Conservation (phyloP, 2,113 vertebrate genomes). For the Cygnus atratus region DNA sequence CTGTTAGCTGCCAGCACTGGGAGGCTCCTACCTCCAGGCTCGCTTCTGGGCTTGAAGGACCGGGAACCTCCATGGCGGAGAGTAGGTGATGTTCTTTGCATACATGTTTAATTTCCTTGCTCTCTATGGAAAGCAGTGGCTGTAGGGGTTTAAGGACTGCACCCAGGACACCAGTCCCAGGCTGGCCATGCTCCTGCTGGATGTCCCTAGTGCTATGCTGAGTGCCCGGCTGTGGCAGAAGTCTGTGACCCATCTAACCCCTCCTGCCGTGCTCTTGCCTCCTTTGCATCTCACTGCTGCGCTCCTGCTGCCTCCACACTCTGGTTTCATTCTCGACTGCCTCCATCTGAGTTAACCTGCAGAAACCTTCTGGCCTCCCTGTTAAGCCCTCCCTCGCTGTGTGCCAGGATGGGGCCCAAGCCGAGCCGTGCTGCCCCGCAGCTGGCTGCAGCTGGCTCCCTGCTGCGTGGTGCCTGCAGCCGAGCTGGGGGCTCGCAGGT, state of each 20-base stretch:
- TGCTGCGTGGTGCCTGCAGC: not conserved
- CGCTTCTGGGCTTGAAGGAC: not conserved
- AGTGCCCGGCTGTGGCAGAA: not conserved
- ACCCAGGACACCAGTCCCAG: not conserved
- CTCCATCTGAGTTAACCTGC: not conserved
- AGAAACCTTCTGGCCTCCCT: not conserved
- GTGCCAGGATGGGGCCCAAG: not conserved
- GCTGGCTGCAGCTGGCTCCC: constrained; percentile 37
- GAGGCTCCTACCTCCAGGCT: not conserved
- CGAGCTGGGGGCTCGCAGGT: accelerated
- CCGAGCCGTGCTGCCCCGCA: not conserved
- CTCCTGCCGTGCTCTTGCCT: not conserved
- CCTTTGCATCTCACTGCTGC: not conserved
- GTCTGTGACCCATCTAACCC: not conserved
- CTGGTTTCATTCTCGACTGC: accelerated
- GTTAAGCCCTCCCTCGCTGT: not conserved
- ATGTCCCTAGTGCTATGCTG: too few species aligned
- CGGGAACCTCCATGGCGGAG: not conserved
- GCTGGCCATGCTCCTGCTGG: not conserved
- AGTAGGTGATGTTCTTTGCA: not conserved
- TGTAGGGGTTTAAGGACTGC: not conserved
- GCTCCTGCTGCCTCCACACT: not conserved
- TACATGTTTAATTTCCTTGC: not conserved
- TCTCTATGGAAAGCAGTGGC: not conserved
- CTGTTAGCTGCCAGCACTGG: not conserved